phyloP scores from a whole-genome alignment of 2,888 invertebrate genomes.

The Deladenus siricidicola region DNA sequence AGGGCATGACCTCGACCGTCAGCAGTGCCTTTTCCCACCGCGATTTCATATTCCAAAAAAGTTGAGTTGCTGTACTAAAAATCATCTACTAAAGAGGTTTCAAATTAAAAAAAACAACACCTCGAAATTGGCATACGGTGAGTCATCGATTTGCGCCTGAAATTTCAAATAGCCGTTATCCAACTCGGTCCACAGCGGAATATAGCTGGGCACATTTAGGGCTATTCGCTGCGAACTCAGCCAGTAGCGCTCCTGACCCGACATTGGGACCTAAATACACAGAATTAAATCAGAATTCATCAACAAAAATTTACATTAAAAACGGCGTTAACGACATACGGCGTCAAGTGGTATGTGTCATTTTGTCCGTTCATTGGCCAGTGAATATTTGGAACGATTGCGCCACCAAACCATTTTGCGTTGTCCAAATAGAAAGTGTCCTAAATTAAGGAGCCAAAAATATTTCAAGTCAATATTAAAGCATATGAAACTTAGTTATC shows the following conservation, averaged over 20 bases:
- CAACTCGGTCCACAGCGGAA: constrained; percentile 20
- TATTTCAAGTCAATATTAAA: too few species aligned
- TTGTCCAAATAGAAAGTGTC: not conserved
- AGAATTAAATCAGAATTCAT: not conserved
- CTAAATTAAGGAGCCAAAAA: too few species aligned
- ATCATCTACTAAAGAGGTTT: not conserved
- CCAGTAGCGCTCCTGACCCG: constrained; percentile 26
- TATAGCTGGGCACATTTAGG: constrained; percentile 13
- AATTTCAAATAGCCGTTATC: constrained; percentile 14
- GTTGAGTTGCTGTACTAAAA: not conserved
- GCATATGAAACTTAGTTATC: too few species aligned
- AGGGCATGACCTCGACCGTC: not conserved
- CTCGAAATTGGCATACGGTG: constrained; percentile 23
- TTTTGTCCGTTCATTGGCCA: constrained; percentile 10
- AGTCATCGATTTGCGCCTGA: constrained; percentile 18
- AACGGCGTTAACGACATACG: constrained; percentile 18
- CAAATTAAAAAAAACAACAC: constrained; percentile 7
- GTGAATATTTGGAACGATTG: not conserved
- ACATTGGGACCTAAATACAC: constrained; percentile 13
- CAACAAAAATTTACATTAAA: constrained; percentile 9
- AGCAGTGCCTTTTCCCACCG: constrained; percentile 7
- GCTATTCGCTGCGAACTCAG: constrained; percentile 22
- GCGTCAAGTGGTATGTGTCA: constrained; percentile 10
- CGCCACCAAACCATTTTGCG: constrained; percentile 11
- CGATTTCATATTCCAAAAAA: constrained; percentile 16